Evolutionary conservation across 2,113 vertebrate genomes (phyloP), one percentile per base, ranked within the genome.

Genomic region (Dinomys branickii): DNA sequence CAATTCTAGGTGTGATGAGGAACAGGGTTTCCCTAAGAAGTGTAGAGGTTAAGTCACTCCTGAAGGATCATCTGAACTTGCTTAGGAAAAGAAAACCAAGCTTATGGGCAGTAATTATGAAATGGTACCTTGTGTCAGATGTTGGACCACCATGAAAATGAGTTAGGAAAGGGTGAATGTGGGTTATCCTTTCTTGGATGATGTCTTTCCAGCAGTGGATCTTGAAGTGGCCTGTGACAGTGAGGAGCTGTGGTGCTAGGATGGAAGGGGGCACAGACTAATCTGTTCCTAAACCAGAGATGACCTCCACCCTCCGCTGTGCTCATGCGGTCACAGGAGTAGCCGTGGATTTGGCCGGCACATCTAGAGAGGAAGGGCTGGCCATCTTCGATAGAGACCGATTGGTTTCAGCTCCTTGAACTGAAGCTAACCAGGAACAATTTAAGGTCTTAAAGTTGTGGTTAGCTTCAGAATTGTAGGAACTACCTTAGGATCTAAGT

Each of bases 281-380:
- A 10, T 19, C n/a, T 35, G 38, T 35, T n/a, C 69, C n/a, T 10
- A 3, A 5, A 13, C 47, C 13, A 44, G 28, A 54, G 35, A 24
- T 65, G 44, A 30, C 17, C 58, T 28, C 17, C 20, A 33, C 11
- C 5, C 13, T 75, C 20, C 4, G 20, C 26, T 54, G 4, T 35
- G 58, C 26, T n/a, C 54, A 26, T 41, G 50, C n/a, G 12, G 3
- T 59, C 47, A 58, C 33, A 38, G 24, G 7, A 85, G 30, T 11
- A 4, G 35, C 11, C 13, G 11, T 41, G 73, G 85, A 35, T 24
- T 38, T 63, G 13, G 24, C 50, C 61, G 81, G 20, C 54, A 10
- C 0, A 6, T 28, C 10, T 1, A 12, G 2, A 52, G 22, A 52
- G 28, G 7, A 26, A 26, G 35, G 7, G 8, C 24, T 20, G 10